phyloP scores from a whole-genome alignment of 2,888 invertebrate species.

The Mamestra brassicae region DNA sequence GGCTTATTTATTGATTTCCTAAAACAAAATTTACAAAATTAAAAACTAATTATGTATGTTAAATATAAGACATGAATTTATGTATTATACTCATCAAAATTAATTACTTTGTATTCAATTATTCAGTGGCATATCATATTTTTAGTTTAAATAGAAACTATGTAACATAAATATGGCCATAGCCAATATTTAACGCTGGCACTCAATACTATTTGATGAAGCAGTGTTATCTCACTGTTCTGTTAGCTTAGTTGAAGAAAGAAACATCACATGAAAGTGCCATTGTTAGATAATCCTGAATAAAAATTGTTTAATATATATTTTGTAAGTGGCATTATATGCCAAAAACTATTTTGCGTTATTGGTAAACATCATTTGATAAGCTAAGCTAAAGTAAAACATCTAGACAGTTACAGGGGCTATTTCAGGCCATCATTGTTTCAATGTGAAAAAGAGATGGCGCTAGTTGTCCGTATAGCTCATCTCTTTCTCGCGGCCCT shows the following conservation, averaged over 20 bases:
- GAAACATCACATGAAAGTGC: conserved; percentile 21
- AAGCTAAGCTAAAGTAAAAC: not conserved
- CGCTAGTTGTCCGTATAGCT: not conserved
- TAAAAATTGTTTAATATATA: not conserved
- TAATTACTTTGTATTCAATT: conserved; percentile 25
- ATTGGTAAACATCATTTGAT: not conserved
- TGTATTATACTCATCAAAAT: conserved; percentile 13
- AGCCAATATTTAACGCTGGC: conserved; percentile 7
- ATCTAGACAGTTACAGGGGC: not conserved
- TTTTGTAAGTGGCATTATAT: not conserved
- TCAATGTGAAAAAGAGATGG: conserved; percentile 5
- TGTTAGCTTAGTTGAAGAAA: not conserved
- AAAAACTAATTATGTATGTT: conserved; percentile 8
- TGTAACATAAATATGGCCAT: not conserved
- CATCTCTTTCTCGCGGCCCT: conserved; percentile 3
- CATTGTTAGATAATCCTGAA: conserved; percentile 2
- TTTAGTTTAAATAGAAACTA: conserved; percentile 5
- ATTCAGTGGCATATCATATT: conserved; percentile 42
- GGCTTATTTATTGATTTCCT: not conserved
- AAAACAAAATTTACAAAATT: not conserved
- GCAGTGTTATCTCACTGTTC: not conserved
- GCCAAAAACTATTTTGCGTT: not conserved
- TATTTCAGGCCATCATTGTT: not conserved
- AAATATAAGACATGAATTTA: conserved; percentile 12
- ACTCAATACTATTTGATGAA: not conserved